Percentiles rank a stretch among this genome's conserved stretches.
These are phyloP conservation scores for Cerceris ruficornis DNA, from an alignment of 2,888 invertebrate species.

Conservation along the genomic window DNA sequence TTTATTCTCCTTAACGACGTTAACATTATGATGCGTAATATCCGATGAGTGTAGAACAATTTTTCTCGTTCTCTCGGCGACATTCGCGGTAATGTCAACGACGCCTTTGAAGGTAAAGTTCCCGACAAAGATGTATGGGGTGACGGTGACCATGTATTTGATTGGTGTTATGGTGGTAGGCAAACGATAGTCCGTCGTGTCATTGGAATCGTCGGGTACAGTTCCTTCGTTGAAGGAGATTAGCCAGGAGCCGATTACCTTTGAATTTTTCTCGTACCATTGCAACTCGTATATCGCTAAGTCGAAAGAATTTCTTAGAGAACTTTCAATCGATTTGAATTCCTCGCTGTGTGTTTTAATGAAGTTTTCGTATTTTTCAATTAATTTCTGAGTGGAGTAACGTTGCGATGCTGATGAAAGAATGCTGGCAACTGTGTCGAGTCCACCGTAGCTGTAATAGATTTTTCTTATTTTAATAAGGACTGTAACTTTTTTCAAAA, in stretches of 20 bases:
- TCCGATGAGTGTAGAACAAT: conserved; percentile 67
- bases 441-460: conserved; percentile 63
- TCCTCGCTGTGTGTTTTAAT: conserved; percentile 43
- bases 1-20: background rate
- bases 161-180: conserved; percentile 83
- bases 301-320: conserved; percentile 58
- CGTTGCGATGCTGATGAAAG: conserved; percentile 64
- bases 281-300: conserved; percentile 66
- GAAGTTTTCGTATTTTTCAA: conserved; percentile 59
- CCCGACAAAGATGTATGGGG: conserved; percentile 81
- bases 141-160: conserved; percentile 83
- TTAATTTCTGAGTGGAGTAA: conserved; percentile 65
- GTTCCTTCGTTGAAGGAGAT: background rate
- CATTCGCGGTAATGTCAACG: conserved; percentile 63
- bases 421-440: conserved; percentile 54
- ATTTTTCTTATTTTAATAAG: too few species aligned
- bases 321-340: conserved; percentile 39
- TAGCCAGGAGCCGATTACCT: conserved; percentile 58
- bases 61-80: conserved; percentile 45
- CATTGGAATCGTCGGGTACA: background rate
- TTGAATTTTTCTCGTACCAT: conserved; percentile 59
- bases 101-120: conserved; percentile 71
- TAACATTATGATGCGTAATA: conserved; percentile 10
- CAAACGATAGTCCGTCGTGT: conserved; percentile 81
- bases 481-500: too few species aligned